Percentiles rank a stretch among this genome's conserved stretches.
These are phyloP conservation scores for Drosophila formosana DNA, from an alignment of 2,888 invertebrate genomes.

Conservation along the genomic window DNA sequence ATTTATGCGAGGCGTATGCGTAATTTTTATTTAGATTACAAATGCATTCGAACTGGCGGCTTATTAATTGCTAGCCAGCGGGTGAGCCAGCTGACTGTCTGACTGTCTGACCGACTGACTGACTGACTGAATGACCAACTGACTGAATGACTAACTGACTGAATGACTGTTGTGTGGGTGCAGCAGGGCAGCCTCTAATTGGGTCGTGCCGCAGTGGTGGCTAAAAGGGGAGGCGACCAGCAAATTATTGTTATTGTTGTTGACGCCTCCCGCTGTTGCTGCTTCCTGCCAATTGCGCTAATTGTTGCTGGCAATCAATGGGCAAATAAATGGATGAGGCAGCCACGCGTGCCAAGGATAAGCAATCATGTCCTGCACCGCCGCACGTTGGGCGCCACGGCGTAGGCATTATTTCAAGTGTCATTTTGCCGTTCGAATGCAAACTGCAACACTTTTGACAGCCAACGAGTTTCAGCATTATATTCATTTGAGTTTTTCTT, in stretches of 20 bases:
- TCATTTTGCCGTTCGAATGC: conserved; percentile 5
- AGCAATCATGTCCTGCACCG: background rate
- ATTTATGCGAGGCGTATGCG: conserved; percentile 41
- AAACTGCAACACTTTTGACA: conserved; percentile 9
- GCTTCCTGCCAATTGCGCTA: conserved; percentile 43
- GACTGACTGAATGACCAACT: background rate
- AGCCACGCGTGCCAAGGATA: background rate
- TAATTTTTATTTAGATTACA: conserved; percentile 45
- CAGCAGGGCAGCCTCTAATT: conserved; percentile 34
- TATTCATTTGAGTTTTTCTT: background rate
- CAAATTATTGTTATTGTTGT: background rate
- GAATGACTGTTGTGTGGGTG: conserved; percentile 39
- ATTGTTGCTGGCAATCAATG: conserved; percentile 45
- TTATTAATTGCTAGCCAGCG: conserved; percentile 59
- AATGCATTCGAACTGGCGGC: conserved; percentile 53
- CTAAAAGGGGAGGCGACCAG: conserved; percentile 21
- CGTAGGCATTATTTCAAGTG: conserved; percentile 25
- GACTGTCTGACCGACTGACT: background rate
- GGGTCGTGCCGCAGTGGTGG: conserved; percentile 35
- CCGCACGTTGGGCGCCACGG: conserved; percentile 17
- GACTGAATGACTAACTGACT: background rate
- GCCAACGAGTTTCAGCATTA: conserved; percentile 14
- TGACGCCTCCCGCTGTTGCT: conserved; percentile 34
- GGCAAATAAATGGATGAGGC: background rate
- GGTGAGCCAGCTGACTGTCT: conserved; percentile 26